Percentiles rank a stretch among this genome's conserved stretches.
These are phyloP conservation scores for Leptinotarsa defecta DNA, from an alignment of 1,140 invertebrate genomes.

Conservation along the genomic window DNA sequence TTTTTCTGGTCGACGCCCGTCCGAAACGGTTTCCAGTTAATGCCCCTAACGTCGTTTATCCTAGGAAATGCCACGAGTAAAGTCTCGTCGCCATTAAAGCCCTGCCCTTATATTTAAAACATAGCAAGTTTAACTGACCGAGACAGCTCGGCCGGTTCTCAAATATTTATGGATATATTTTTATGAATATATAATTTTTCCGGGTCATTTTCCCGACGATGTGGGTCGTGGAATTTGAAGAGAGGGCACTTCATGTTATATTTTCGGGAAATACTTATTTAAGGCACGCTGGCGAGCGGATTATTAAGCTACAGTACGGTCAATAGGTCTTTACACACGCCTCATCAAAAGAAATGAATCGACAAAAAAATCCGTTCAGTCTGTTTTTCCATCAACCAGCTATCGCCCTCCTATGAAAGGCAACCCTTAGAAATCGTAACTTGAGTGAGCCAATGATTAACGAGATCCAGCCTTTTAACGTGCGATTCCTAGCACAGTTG, in stretches of 20 bases:
- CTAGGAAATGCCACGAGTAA: constrained; percentile 25
- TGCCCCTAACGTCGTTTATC: constrained; percentile 9
- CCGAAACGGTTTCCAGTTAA: constrained; percentile 11
- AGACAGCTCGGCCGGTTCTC: constrained; percentile 24
- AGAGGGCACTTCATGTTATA: constrained; percentile 10
- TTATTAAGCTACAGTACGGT: no score
- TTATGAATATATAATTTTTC: constrained; percentile 34
- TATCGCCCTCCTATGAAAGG: no score
- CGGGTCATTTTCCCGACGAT: constrained; percentile 20
- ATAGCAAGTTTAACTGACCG: constrained; percentile 31
- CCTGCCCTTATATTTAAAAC: constrained; percentile 31
- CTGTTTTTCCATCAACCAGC: no score
- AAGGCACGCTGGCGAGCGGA: not conserved
- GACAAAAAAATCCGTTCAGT: no score
- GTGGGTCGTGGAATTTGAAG: constrained; percentile 14
- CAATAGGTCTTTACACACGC: no score
- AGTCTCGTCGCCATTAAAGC: constrained; percentile 17
- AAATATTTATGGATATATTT: constrained; percentile 33
- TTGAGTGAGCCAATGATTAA: no score
- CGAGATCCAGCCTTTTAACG: no score
- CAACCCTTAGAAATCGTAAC: no score
- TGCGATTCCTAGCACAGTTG: no score
- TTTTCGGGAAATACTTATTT: not conserved
- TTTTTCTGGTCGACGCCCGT: not conserved
- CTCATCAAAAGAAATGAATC: no score